phyloP scores from a whole-genome alignment of 2,113 vertebrate species.

The Mellivora capensis region DNA sequence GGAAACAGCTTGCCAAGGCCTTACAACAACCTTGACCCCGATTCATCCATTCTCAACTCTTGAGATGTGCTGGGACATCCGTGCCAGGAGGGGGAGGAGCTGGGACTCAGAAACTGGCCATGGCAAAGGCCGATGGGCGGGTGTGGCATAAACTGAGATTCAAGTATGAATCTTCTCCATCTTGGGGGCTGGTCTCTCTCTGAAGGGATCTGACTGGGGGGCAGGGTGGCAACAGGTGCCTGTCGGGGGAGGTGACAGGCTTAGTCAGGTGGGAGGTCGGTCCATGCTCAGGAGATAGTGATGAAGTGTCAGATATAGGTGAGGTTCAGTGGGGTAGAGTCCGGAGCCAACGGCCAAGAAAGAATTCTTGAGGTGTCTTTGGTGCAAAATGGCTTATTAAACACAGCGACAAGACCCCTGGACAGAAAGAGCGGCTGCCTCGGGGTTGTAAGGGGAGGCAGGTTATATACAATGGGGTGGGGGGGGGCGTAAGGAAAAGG shows the following conservation, averaged over 20 bases:
- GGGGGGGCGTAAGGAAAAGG: too few species aligned
- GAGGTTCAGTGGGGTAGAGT: too few species aligned
- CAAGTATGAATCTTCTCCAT: neutral
- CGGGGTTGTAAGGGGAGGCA: too few species aligned
- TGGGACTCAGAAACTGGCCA: neutral
- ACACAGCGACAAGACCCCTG: fast-evolving
- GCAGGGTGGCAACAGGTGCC: neutral
- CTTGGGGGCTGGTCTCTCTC: neutral
- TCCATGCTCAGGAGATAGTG: neutral
- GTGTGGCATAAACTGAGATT: neutral
- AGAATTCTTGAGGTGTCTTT: too few species aligned
- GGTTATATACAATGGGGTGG: too few species aligned
- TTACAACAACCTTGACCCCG: neutral
- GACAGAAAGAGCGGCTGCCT: too few species aligned
- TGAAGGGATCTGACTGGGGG: neutral
- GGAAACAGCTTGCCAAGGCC: neutral
- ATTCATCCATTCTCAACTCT: neutral
- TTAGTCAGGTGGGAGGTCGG: neutral
- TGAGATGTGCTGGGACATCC: fast-evolving
- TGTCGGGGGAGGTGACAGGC: too few species aligned
- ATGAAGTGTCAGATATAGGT: too few species aligned
- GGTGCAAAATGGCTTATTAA: too few species aligned
- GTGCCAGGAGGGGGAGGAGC: neutral
- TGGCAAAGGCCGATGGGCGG: too few species aligned
- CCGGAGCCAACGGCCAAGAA: too few species aligned